Conservation (phyloP, 2,888 invertebrate genomes). For the Brachyptera putata region DNA sequence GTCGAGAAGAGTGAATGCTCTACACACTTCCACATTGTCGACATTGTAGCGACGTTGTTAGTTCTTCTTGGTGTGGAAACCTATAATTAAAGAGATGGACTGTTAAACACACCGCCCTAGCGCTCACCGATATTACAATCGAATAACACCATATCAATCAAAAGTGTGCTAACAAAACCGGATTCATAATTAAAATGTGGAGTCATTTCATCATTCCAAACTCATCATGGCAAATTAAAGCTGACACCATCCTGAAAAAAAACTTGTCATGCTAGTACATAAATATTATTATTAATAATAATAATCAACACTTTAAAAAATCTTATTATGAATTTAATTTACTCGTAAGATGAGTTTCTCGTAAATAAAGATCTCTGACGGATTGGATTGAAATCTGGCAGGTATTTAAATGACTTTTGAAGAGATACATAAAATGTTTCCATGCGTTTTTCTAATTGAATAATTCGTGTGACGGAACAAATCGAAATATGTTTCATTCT, state of each 20-base stretch:
- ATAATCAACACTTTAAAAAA: slow-evolving; percentile 9
- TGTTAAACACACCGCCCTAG: background rate
- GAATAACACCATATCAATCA: slow-evolving; percentile 10
- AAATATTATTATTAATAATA: slow-evolving; percentile 1
- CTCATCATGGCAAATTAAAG: slow-evolving; percentile 18
- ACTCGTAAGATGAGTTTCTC: background rate
- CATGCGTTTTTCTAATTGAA: too few relatives aligned
- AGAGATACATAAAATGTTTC: too few relatives aligned
- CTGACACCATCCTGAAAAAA: slow-evolving; percentile 19
- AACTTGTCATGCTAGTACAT: background rate
- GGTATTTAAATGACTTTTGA: background rate
- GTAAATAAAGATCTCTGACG: background rate
- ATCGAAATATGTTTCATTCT: too few relatives aligned
- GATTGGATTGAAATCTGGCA: background rate
- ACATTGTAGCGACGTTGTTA: background rate
- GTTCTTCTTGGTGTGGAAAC: background rate
- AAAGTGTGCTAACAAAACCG: background rate
- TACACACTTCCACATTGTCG: slow-evolving; percentile 1
- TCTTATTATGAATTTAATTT: slow-evolving; percentile 9
- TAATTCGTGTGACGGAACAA: too few relatives aligned
- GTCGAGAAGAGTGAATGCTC: too few relatives aligned
- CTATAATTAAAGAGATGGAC: slow-evolving; percentile 3
- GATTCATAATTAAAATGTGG: background rate
- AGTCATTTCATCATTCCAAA: slow-evolving; percentile 23
- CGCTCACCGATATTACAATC: background rate